phyloP scores from a whole-genome alignment of 2,888 invertebrate genomes.

The Megaustenia siamemsis region DNA sequence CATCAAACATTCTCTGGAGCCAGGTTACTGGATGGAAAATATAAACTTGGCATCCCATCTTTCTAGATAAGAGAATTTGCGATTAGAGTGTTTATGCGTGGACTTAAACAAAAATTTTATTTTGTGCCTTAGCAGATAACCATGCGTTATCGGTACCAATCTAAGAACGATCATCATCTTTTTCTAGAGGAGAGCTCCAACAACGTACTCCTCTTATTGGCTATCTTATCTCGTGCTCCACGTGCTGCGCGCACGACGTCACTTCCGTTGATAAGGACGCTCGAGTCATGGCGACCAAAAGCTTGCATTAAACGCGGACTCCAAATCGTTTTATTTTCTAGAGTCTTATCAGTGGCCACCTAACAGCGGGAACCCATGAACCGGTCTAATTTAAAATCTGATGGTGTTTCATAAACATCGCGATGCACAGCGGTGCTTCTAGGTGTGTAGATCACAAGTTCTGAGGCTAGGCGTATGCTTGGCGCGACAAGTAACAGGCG shows the following conservation, averaged over 20 bases:
- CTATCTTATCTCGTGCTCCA: conserved; percentile 51
- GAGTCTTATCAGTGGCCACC: conserved; percentile 42
- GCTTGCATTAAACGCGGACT: conserved; percentile 35
- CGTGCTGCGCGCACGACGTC: conserved; percentile 52
- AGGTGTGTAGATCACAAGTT: conserved; percentile 13
- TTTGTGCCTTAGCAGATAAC: conserved; percentile 43
- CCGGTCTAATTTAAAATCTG: conserved; percentile 41
- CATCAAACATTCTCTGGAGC: conserved; percentile 36
- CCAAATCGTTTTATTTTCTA: conserved; percentile 47
- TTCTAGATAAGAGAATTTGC: conserved; percentile 42
- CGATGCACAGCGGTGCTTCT: conserved; percentile 36
- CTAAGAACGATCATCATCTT: conserved; percentile 49
- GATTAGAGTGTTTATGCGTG: conserved; percentile 40
- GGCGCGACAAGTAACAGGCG: conserved; percentile 23
- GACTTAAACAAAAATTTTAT: conserved; percentile 49
- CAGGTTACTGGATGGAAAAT: conserved; percentile 20
- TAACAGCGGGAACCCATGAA: conserved; percentile 29
- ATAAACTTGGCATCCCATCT: conserved; percentile 49
- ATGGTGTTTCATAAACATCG: conserved; percentile 37
- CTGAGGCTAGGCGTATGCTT: not conserved
- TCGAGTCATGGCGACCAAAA: conserved; percentile 46
- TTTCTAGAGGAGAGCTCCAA: conserved; percentile 39
- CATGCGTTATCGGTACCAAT: conserved; percentile 37
- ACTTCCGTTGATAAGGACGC: conserved; percentile 54
- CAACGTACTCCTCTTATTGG: conserved; percentile 45